Base-by-base conservation (phyloP, 2,797 vertebrate species). In the Sebastes vulpes region DNA sequence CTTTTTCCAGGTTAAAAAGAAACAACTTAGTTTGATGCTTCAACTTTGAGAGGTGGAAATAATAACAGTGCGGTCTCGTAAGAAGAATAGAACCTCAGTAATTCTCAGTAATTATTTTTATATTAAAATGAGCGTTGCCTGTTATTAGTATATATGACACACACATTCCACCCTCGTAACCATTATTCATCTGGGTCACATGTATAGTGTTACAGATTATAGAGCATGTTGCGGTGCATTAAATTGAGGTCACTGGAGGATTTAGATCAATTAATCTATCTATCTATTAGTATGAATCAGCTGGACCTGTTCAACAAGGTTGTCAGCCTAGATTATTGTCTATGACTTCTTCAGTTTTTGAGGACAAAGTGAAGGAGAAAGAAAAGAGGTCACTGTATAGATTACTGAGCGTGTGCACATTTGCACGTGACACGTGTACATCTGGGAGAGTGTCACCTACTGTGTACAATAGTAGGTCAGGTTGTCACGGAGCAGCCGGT, bases 381-480 rank as follows among this genome's bases (percentile, higher is more conserved):
- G 61, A 79, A 67, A 77, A 48, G 70, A 71, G 57, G 65, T 29
- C 76, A 65, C 52, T 67, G 32, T 38, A 58, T 4, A 16, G 29
- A 60, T 69, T 53, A 63, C 18, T 11, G 31, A 59, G 32, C 1
- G 11, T 56, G 52, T 63, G 59, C 29, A 42, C 21, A 3, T 76
- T 64, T 70, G 18, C 57, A 72, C 29, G 69, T 76, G 54, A 72
- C 32, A 42, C 3, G 1, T 48, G 71, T 26, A 46, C 46, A 52
- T 64, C 20, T 52, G 57, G 58, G 61, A 74, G 65, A 63, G 56
- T 29, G 31, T 63, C 75, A 60, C 14, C 59, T 38, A 61, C 70
- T 63, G 48, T 61, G 71, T 50, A 4, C 14, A 63, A 75, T 73
- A 84, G 76, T 87, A 79, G 87, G 83, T 78, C 83, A 89, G 65